Evolutionary conservation across 2,113 vertebrate species (phyloP).

Genomic region (Archilochus colubris): DNA sequence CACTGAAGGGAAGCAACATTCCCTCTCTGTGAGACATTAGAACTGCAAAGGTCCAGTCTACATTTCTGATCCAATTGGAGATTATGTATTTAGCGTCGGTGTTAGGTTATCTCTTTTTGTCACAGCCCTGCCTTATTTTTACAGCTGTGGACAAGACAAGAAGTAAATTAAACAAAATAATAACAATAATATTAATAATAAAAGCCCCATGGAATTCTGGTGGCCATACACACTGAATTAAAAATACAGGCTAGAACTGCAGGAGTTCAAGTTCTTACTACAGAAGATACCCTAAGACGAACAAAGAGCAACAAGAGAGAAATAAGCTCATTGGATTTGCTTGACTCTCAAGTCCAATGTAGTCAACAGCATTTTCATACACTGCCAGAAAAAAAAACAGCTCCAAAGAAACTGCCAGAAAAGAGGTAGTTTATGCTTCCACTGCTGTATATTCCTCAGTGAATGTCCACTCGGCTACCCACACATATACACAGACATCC

Average conservation of each 20-base stretch:
- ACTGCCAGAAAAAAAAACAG: not conserved
- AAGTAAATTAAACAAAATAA: conserved; percentile 26
- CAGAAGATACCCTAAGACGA: not conserved
- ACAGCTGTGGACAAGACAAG: not conserved
- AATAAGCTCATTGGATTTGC: not conserved
- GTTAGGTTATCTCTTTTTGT: conserved; percentile 4
- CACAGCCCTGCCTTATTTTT: conserved; percentile 2
- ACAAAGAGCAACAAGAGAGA: not conserved
- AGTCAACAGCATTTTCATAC: not conserved
- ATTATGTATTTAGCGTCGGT: not conserved
- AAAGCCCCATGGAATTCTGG: not conserved
- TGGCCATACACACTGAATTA: not conserved
- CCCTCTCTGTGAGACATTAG: not conserved
- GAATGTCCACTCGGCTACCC: not conserved
- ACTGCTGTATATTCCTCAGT: not conserved
- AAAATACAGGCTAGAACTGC: not conserved
- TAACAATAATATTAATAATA: not conserved
- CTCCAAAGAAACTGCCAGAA: not conserved
- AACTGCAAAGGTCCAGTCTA: not conserved
- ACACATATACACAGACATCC: not conserved
- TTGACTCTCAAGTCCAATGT: not conserved
- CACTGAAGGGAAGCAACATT: not conserved
- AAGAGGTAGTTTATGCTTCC: not conserved
- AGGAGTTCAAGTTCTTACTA: not conserved
- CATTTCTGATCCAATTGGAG: not conserved